Conservation (phyloP, 2,797 vertebrate genomes). For the Microchirus variegatus region DNA sequence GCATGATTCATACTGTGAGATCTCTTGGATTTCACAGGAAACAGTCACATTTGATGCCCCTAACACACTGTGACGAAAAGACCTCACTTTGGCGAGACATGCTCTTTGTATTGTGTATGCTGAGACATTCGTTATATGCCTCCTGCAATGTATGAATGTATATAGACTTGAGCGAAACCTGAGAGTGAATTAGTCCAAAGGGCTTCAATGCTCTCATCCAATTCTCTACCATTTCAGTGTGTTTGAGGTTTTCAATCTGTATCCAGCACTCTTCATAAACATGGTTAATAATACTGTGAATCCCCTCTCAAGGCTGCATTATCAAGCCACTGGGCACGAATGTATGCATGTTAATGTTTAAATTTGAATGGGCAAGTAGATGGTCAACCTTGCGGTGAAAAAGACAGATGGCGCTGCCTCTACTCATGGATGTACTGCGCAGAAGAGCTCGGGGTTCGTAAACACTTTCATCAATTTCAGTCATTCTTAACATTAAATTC, state of each 20-base stretch:
- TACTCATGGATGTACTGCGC: constrained; percentile 18
- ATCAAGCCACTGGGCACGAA: constrained; percentile 3
- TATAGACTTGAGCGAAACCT: neutral
- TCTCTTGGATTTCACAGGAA: constrained; percentile 65
- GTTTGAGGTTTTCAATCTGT: constrained; percentile 21
- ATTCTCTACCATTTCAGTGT: constrained; percentile 1
- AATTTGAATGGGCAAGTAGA: constrained; percentile 32
- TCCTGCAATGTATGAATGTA: constrained; percentile 1
- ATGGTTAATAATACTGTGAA: constrained; percentile 53
- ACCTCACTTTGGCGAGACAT: constrained; percentile 18
- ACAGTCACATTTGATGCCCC: constrained; percentile 28
- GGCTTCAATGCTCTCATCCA: constrained; percentile 4
- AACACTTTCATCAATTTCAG: neutral
- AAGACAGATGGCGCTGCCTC: constrained; percentile 39
- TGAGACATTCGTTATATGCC: constrained; percentile 5
- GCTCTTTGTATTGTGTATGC: constrained; percentile 12
- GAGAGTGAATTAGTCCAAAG: neutral
- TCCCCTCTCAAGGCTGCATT: constrained; percentile 30
- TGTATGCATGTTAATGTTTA: neutral
- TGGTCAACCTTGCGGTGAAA: constrained; percentile 44
- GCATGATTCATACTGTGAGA: constrained; percentile 55
- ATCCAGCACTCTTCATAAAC: constrained; percentile 1
- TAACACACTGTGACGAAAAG: constrained; percentile 5
- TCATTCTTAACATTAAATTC: neutral
- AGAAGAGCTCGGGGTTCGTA: constrained; percentile 3